phyloP scores from a whole-genome alignment of 2,888 invertebrate genomes.

The Lithodes maja region DNA sequence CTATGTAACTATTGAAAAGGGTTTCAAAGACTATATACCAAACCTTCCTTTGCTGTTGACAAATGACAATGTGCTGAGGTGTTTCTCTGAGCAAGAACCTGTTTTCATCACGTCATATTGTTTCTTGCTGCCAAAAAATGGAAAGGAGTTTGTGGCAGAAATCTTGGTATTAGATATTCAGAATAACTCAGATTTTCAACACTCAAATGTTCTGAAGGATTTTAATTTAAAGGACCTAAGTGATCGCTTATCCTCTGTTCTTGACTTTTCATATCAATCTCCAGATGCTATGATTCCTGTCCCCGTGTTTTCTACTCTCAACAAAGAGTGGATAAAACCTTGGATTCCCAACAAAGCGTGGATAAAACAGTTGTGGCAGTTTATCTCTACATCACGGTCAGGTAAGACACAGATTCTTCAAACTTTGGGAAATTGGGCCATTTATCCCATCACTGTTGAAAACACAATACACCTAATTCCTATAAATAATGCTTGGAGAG shows the following conservation, averaged over 20 bases:
- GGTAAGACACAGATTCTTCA: neutral
- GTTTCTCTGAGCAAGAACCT: conserved; percentile 21
- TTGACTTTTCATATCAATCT: neutral
- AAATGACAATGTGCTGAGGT: conserved; percentile 11
- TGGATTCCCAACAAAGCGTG: neutral
- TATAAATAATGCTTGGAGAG: conserved; percentile 23
- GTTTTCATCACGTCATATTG: conserved; percentile 36
- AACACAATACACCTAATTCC: neutral
- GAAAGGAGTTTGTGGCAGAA: conserved; percentile 10
- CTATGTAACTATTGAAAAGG: neutral
- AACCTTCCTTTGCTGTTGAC: conserved; percentile 41
- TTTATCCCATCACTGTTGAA: conserved; percentile 18
- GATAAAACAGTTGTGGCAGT: conserved; percentile 15
- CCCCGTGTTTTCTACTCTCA: neutral
- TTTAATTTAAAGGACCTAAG: conserved; percentile 30
- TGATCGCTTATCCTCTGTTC: conserved; percentile 8
- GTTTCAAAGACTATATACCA: neutral
- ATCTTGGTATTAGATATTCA: neutral
- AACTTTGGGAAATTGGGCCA: conserved; percentile 36
- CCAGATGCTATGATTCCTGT: neutral
- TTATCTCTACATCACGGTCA: neutral
- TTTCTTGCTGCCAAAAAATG: conserved; percentile 22
- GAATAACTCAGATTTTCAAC: neutral
- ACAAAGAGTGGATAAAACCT: neutral
- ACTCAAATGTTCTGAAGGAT: neutral